Base-by-base conservation (phyloP, 1,140 invertebrate species). In the Papilio dardanus region DNA sequence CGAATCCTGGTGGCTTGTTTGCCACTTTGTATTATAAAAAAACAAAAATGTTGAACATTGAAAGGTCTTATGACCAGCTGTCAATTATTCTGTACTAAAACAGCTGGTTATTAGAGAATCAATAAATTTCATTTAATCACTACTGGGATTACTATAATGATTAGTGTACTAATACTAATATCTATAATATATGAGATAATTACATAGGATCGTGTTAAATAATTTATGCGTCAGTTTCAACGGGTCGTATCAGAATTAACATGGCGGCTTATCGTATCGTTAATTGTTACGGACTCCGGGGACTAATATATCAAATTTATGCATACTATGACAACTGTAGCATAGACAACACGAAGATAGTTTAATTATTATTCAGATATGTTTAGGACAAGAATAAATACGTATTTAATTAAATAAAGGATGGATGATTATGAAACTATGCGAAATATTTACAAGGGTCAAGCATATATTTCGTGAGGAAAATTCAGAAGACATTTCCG, bases 221-320 rank as follows among this genome's bases (percentile, higher is more conserved):
- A 28, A 58, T 58, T 58, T 58, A 58, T 58, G 54, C 21, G 54
- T 4, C 54, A 58, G 21, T 30, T 58, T 58, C 24, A 58, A 28
- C 54, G 21, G 10, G 8, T 5, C 54, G 54, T 28, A 58, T 58
- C 54, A 58, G 54, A 58, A 58, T 58, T 58, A 58, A 58, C 54
- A 58, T 28, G 54, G 2, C 10, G 54, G 54, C 54, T 58, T 58
- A 58, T 58, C 54, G 54, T 24, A 24, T 21, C 50, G 54, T 58
- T 58, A 58, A 58, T 58, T 58, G 54, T 58, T 58, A 58, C 54
- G 54, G 54, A 58, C 54, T 58, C 54, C 21, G 10, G 54, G 10
- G 54, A 58, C 21, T 58, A 62, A 62, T 62, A 62, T 62, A 62
- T 62, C 54, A 62, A 62, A 28, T 62, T 62, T 62, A 62, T 62